Evolutionary conservation across 2,113 vertebrate genomes (phyloP), one percentile per base, ranked within the genome.

Genomic region (Apistogramma diplotaenia): DNA sequence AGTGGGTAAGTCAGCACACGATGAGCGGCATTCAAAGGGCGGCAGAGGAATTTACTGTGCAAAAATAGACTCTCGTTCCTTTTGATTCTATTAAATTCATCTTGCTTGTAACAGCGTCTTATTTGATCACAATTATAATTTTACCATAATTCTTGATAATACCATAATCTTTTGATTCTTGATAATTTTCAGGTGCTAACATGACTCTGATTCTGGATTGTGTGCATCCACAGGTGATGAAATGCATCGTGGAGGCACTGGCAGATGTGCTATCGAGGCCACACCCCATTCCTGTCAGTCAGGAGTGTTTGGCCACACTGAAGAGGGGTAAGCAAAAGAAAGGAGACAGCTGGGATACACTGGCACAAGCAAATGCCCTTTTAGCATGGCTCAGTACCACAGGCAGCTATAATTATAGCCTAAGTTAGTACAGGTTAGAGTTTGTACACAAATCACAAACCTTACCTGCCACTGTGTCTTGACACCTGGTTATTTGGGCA

Each of bases 191-290:
- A n/a, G n/a, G 5, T 10, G 3, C n/a, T 3, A 33, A 51, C 5
- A 35, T 16, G 7, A 11, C n/a, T 53, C 15, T 33, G 21, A 5
- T 4, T 78, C 37, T 72, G 58, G 5, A 3, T 35, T 61, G 15
- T 85, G 35, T 91, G 46, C 79, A 59, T 76, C 25, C 33, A 7
- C 88, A 99, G 98, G 97, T 99, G 91, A 97, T 98, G 96, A 97
- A 96, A 87, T 99, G 98, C 87, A 96, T 99, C 15, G 96, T 98
- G 31, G 97, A 99, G 90, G 97, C 96, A 59, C 95, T 99, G 90
- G 96, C 97, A 1, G 96, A 98, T 33, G 96, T 96, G 0, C 92
- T 99, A 6, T 96, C 96, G 0, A 97, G 96, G 82, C 97, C 97
- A 86, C 96, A 94, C 46, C 95, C 95, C 27, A 31, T 95, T 46